Conservation (phyloP, 2,113 vertebrate species). For the Albula goreensis region DNA sequence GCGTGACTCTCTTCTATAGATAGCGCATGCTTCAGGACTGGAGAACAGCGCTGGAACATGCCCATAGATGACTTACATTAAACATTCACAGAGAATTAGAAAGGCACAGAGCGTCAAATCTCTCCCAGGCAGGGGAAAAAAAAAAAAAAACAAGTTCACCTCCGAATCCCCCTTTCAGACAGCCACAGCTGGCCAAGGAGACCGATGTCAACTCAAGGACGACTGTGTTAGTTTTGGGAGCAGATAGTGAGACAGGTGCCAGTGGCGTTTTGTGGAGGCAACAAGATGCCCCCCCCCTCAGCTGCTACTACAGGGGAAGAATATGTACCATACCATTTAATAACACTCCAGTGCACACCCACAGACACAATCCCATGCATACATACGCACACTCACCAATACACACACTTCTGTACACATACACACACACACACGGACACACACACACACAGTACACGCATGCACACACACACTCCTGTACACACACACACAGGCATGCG, state of each 20-base stretch:
- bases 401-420: too few species aligned
- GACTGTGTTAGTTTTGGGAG: neutral
- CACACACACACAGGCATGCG: neutral
- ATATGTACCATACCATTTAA: neutral
- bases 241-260: neutral
- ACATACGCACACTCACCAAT: too few species aligned
- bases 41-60: neutral
- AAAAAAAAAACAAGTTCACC: neutral
- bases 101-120: neutral
- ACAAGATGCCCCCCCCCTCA: neutral
- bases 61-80: too few species aligned
- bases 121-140: neutral
- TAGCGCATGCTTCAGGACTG: neutral
- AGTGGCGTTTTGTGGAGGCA: neutral
- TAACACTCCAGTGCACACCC: too few species aligned
- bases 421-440: too few species aligned
- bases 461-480: neutral
- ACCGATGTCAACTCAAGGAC: neutral
- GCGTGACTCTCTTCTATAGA: neutral
- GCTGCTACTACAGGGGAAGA: neutral
- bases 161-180: neutral
- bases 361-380: too few species aligned
- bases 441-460: too few species aligned
- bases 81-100: neutral
- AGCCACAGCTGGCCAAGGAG: neutral